Percentiles rank a stretch among this genome's conserved stretches.
phyloP scores from a whole-genome alignment of 2,888 invertebrate genomes.

The Linnaemya vulpina region DNA sequence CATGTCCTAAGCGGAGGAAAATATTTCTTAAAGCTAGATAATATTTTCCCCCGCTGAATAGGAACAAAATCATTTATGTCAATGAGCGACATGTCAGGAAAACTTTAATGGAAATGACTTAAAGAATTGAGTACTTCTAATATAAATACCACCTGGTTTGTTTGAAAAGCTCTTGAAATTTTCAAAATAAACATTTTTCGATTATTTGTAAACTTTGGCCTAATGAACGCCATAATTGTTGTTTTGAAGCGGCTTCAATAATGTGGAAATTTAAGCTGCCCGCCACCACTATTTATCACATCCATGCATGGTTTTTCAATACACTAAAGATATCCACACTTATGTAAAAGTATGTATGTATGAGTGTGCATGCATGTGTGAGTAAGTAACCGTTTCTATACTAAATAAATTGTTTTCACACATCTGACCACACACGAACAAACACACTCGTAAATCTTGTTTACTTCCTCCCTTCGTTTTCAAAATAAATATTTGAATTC shows the following conservation, averaged over 20 bases:
- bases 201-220: not conserved
- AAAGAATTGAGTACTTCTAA: too few relatives aligned
- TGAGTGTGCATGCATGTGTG: not conserved
- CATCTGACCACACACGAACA: conserved; percentile 35
- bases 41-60: too few relatives aligned
- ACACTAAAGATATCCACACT: too few relatives aligned
- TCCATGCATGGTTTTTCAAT: too few relatives aligned
- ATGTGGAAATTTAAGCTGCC: not conserved
- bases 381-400: not conserved
- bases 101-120: too few relatives aligned
- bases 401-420: conserved; percentile 16
- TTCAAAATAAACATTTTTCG: not conserved
- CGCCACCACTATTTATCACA: not conserved
- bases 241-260: not conserved
- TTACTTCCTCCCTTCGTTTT: conserved; percentile 24
- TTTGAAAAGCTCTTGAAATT: too few relatives aligned
- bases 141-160: too few relatives aligned
- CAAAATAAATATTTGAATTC: conserved; percentile 56
- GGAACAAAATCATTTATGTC: too few relatives aligned
- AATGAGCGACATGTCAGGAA: too few relatives aligned
- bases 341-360: not conserved
- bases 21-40: too few relatives aligned
- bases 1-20: too few relatives aligned
- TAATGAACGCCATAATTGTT: too few relatives aligned
- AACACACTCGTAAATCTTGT: not conserved